These are phyloP conservation scores for Synanthedon formicaeformis DNA, from an alignment of 2,888 invertebrate genomes.

Conservation along the genomic window DNA sequence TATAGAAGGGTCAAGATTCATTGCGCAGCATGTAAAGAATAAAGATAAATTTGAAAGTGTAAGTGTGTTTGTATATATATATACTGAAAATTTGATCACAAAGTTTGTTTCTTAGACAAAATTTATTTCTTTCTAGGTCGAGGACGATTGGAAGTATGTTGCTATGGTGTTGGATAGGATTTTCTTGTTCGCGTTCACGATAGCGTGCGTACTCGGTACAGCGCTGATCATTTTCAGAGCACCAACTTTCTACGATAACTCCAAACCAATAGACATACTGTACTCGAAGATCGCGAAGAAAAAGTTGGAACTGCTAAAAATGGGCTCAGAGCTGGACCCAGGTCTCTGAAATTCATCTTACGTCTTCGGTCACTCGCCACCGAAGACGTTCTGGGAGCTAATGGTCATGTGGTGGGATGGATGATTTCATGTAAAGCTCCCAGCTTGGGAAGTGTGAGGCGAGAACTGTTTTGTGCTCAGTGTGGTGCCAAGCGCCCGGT, in stretches of 20 bases:
- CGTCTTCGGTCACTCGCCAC: conserved; percentile 78
- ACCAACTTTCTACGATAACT: conserved; percentile 91
- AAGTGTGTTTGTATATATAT: conserved; percentile 53
- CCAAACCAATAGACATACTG: conserved; percentile 88
- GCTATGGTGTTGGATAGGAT: conserved; percentile 96
- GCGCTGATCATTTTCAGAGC: conserved; percentile 90
- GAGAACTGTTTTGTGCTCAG: conserved; percentile 61
- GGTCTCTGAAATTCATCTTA: conserved; percentile 77
- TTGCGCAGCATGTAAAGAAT: conserved; percentile 95
- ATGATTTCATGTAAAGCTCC: conserved; percentile 59
- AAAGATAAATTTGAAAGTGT: conserved; percentile 95
- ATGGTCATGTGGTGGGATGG: conserved; percentile 71
- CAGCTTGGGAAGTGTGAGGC: conserved; percentile 51
- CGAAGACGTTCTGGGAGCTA: conserved; percentile 73
- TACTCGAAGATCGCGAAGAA: conserved; percentile 93
- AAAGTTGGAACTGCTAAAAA: conserved; percentile 87
- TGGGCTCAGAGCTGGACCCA: conserved; percentile 81
- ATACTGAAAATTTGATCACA: background rate
- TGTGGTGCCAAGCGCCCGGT: conserved; percentile 60
- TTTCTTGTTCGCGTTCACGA: conserved; percentile 95
- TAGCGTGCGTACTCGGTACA: conserved; percentile 92
- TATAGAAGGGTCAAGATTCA: conserved; percentile 91
- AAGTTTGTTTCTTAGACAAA: background rate
- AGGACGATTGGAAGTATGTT: conserved; percentile 99
- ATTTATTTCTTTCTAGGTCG: conserved; percentile 74